These are phyloP conservation scores for Zophobas morio DNA, from an alignment of 1,140 invertebrate species.

Conservation along the genomic window DNA sequence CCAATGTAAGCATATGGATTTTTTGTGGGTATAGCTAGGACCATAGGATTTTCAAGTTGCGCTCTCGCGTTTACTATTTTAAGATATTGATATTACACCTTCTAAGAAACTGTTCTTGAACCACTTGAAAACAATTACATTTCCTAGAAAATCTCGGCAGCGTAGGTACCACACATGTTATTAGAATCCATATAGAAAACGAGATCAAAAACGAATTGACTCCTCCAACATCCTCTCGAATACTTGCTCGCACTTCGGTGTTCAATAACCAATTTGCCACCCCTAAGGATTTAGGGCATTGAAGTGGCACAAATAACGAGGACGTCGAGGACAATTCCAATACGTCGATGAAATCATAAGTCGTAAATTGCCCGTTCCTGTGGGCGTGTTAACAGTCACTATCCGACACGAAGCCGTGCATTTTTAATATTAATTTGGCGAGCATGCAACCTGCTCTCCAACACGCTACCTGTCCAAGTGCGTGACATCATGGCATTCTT, in stretches of 20 bases:
- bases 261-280: slow-evolving; percentile 1
- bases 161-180: too few relatives aligned
- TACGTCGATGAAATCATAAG: slow-evolving; percentile 18
- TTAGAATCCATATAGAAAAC: too few relatives aligned
- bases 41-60: too few relatives aligned
- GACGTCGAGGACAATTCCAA: slow-evolving; percentile 13
- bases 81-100: too few relatives aligned
- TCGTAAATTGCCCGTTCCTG: slow-evolving; percentile 31
- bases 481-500: slow-evolving; percentile 46
- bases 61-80: too few relatives aligned
- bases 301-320: neutral
- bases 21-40: too few relatives aligned
- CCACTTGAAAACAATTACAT: too few relatives aligned
- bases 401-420: slow-evolving; percentile 33
- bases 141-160: too few relatives aligned
- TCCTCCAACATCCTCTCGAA: neutral
- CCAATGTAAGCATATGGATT: too few relatives aligned
- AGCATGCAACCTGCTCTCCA: slow-evolving; percentile 31
- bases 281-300: slow-evolving; percentile 1
- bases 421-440: slow-evolving; percentile 43
- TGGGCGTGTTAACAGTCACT: slow-evolving; percentile 40
- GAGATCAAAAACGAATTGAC: neutral
- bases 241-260: neutral
- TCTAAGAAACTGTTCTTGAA: too few relatives aligned
- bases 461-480: slow-evolving; percentile 41